phyloP scores from a whole-genome alignment of 2,113 vertebrate genomes.

The Micronycteris hirsuta region DNA sequence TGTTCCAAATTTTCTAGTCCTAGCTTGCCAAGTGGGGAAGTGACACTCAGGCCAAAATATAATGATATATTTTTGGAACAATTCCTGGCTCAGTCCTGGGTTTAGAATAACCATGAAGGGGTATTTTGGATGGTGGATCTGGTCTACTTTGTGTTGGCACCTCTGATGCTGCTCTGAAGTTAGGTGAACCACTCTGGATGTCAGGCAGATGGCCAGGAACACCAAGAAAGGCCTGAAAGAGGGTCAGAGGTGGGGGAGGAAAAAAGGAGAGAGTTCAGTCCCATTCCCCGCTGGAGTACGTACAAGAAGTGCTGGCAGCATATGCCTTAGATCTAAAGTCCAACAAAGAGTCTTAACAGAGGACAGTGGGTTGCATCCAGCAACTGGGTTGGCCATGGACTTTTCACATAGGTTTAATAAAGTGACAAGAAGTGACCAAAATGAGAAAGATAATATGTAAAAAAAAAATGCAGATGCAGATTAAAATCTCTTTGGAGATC shows the following conservation, averaged over 20 bases:
- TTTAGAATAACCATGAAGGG: slow-evolving; percentile 55
- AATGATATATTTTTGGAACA: slow-evolving; percentile 67
- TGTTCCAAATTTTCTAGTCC: slow-evolving; percentile 40
- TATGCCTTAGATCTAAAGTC: neutral
- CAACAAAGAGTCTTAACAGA: slow-evolving; percentile 11
- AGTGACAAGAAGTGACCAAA: neutral
- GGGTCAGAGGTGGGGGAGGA: slow-evolving; percentile 7
- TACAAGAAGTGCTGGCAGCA: neutral
- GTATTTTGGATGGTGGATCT: slow-evolving; percentile 62
- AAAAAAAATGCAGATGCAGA: neutral
- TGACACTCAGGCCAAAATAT: slow-evolving; percentile 56
- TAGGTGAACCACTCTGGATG: slow-evolving; percentile 49
- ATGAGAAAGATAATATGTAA: neutral
- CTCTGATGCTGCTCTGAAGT: slow-evolving; percentile 57
- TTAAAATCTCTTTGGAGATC: neutral
- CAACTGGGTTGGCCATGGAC: neutral
- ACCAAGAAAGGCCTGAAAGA: slow-evolving; percentile 42
- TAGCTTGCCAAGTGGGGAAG: slow-evolving; percentile 59
- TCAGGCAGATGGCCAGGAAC: slow-evolving; percentile 60
- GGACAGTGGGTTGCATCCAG: neutral
- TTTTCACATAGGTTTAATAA: neutral
- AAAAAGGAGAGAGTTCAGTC: neutral
- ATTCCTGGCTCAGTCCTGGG: slow-evolving; percentile 26
- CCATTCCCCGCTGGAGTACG: neutral
- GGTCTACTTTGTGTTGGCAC: slow-evolving; percentile 65